Evolutionary conservation across 2,113 vertebrate genomes (phyloP).

Genomic region (Strigops habroptila): DNA sequence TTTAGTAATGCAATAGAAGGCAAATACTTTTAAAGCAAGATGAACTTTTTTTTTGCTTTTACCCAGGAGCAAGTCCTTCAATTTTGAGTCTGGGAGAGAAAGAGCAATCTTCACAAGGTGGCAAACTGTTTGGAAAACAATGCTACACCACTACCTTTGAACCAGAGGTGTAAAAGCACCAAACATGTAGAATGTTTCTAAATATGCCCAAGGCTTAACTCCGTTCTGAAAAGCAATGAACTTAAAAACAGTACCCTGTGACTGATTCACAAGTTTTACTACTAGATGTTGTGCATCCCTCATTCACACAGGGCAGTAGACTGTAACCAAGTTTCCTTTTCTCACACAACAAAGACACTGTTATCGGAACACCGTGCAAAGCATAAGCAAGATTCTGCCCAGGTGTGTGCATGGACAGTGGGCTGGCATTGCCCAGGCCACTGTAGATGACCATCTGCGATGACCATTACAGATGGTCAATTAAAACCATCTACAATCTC

Average conservation of each 20-base stretch:
- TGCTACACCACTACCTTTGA: background rate
- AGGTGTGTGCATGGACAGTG: background rate
- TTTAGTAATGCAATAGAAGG: background rate
- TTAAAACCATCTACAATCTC: background rate
- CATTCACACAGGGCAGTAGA: background rate
- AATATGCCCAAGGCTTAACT: background rate
- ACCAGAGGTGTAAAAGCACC: background rate
- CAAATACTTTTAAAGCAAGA: background rate
- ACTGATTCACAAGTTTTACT: background rate
- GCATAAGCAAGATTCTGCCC: background rate
- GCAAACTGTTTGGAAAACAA: background rate
- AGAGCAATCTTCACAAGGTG: background rate
- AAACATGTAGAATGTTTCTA: background rate
- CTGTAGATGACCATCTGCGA: background rate
- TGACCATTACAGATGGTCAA: background rate
- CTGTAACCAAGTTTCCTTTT: background rate
- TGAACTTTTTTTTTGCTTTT: background rate
- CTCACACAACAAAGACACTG: background rate
- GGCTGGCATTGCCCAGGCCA: background rate
- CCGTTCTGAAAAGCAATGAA: background rate
- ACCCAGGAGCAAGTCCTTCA: background rate
- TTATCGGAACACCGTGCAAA: background rate
- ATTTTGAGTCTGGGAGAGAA: background rate
- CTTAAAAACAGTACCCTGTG: background rate
- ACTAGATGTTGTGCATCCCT: background rate